Percentiles rank a stretch among this genome's conserved stretches.
Conservation (phyloP, 2,888 invertebrate species). For the Cephalotes varians region DNA sequence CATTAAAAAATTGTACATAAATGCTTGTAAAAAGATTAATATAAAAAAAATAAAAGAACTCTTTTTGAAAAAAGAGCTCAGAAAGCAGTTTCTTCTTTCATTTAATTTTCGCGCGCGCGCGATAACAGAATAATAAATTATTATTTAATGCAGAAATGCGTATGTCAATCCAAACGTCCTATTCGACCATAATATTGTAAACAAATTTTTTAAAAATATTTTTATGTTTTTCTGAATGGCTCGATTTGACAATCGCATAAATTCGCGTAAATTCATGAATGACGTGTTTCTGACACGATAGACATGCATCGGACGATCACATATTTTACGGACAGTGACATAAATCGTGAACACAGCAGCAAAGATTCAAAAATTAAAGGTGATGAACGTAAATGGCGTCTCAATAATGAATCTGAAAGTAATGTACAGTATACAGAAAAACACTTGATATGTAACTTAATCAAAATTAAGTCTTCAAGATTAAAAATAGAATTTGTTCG, state of each 20-base stretch:
- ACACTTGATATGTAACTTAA: background rate
- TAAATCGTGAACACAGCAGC: background rate
- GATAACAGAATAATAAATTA: conserved; percentile 3
- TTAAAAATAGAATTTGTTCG: background rate
- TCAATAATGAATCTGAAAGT: background rate
- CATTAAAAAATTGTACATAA: background rate
- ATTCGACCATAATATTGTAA: background rate
- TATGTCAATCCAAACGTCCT: background rate
- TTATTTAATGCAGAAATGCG: background rate
- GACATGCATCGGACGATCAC: conserved; percentile 21
- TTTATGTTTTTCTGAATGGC: background rate
- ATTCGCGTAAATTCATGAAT: conserved; percentile 22
- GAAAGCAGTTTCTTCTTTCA: background rate
- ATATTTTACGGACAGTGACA: conserved; percentile 40
- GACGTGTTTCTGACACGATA: conserved; percentile 36
- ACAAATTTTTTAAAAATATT: conserved; percentile 4
- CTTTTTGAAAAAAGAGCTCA: background rate
- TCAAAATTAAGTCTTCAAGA: background rate
- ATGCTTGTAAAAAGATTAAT: background rate
- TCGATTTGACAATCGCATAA: conserved; percentile 34
- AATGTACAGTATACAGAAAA: background rate
- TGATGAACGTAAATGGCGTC: background rate
- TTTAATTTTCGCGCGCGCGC: background rate
- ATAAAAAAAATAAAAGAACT: background rate
- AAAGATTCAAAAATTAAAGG: conserved; percentile 24